Base-by-base conservation (phyloP, 2,113 vertebrate genomes). In the Coreoperca whiteheadi region DNA sequence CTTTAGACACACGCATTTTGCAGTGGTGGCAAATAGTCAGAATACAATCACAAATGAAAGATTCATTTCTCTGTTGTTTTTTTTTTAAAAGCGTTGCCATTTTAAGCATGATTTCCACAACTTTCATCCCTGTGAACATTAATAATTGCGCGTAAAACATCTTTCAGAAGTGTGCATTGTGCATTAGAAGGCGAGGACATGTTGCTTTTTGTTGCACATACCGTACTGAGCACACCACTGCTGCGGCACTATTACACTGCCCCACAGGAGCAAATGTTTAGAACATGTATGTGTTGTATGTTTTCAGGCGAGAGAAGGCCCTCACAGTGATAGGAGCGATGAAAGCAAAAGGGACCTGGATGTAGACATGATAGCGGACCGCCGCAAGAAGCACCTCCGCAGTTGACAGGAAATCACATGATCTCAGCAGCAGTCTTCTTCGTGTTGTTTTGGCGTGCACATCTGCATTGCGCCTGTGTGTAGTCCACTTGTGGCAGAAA, bases 261-360 rank as follows among this genome's bases (percentile, higher is more conserved):
- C 46, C 51, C 34, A 69, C 79, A 67, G 43, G 74, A 56, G 78
- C 81, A 86, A 57, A 69, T 82, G 68, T 88, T 84, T 71, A 54
- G 54, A 78, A 81, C 80, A 81, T 77, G 53, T 18, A 46, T 32
- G 84, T 84, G 69, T 75, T 37, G 65, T 37, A 56, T 79, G 25
- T 81, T 81, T 25, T 79, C 51, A 74, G 72, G 53, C 8, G 30
- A 59, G 64, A 72, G 77, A 71, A 39, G 59, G 0, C 8, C 28
- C 67, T 70, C 7, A 6, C 39, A 64, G 54, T 51, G 43, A 54
- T 16, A 10, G 10, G 15, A 46, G 75, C 1, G 32, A 41, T 75
- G 60, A 51, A 61, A 61, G 43, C 53, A n/a, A n/a, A n/a, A n/a
- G n/a, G n/a, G n/a, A n/a, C n/a, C n/a, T n/a, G n/a, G n/a, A n/a